These are phyloP conservation scores for Matsumurasca onukii DNA, from an alignment of 1,140 invertebrate genomes.

Conservation along the genomic window DNA sequence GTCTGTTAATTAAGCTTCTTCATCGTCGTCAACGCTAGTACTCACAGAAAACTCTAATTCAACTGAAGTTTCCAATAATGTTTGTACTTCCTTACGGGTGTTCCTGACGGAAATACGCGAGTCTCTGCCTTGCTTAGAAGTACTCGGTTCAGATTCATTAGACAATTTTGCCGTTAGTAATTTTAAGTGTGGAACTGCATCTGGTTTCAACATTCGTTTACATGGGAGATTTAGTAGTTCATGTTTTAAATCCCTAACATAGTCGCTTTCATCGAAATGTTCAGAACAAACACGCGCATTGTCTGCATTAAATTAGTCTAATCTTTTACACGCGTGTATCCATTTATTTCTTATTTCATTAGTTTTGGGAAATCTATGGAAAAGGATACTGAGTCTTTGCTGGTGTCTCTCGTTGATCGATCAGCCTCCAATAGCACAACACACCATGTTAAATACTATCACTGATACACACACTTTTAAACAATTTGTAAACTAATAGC, in stretches of 20 bases:
- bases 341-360: not conserved
- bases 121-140: too few species aligned
- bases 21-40: too few species aligned
- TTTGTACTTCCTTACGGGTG: too few species aligned
- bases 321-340: not conserved
- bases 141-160: too few species aligned
- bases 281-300: not conserved
- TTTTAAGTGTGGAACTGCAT: conserved; percentile 7
- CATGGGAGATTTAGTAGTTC: not conserved
- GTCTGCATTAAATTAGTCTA: not conserved
- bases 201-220: conserved; percentile 8
- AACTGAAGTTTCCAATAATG: too few species aligned
- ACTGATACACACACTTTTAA: too few species aligned
- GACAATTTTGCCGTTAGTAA: not conserved
- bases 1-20: too few species aligned
- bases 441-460: not conserved
- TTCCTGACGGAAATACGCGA: too few species aligned
- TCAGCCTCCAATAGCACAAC: not conserved
- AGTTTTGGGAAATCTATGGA: not conserved
- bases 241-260: not conserved
- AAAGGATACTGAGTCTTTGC: not conserved
- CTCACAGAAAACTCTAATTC: too few species aligned
- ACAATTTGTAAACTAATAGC: too few species aligned
- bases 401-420: not conserved
- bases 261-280: conserved; percentile 15